phyloP scores from a whole-genome alignment of 2,888 invertebrate species.

The Augiades crinisus region DNA sequence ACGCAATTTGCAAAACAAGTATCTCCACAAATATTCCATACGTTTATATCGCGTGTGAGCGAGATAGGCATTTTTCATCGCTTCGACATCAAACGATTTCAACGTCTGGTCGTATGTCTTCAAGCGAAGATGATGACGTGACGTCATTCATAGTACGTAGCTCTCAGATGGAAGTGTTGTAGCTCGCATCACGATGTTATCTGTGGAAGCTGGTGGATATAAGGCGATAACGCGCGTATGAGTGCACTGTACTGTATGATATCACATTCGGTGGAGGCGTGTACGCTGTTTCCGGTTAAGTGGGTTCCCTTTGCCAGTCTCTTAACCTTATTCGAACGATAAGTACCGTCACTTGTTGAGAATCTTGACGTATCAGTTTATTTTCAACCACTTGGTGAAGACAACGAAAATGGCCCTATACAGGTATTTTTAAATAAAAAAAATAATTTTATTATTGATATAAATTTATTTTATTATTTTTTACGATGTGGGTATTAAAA shows the following conservation, averaged over 20 bases:
- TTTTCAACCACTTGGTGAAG: slow-evolving; percentile 46
- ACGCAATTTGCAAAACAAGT: slow-evolving; percentile 77
- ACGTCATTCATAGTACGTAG: slow-evolving; percentile 82
- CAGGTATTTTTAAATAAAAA: slow-evolving; percentile 50
- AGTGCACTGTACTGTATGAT: slow-evolving; percentile 66
- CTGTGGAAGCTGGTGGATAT: slow-evolving; percentile 64
- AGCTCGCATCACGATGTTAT: slow-evolving; percentile 70
- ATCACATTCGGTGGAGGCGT: slow-evolving; percentile 70
- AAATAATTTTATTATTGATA: slow-evolving; percentile 31
- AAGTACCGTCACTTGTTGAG: slow-evolving; percentile 28
- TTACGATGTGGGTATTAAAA: slow-evolving; percentile 22
- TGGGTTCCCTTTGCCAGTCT: slow-evolving; percentile 41
- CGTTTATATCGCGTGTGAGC: slow-evolving; percentile 69
- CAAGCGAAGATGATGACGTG: slow-evolving; percentile 55
- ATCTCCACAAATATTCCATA: slow-evolving; percentile 78
- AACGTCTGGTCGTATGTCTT: slow-evolving; percentile 67
- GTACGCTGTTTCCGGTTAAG: slow-evolving; percentile 51
- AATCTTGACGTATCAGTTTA: slow-evolving; percentile 29
- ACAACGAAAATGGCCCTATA: slow-evolving; percentile 62
- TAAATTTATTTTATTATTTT: no score
- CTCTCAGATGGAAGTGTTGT: slow-evolving; percentile 75
- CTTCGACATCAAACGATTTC: slow-evolving; percentile 54
- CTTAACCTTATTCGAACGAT: slow-evolving; percentile 49
- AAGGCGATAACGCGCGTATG: slow-evolving; percentile 64
- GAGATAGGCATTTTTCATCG: slow-evolving; percentile 58